These are phyloP conservation scores for Malurus cyaneus DNA, from an alignment of 2,113 vertebrate genomes.

Conservation along the genomic window DNA sequence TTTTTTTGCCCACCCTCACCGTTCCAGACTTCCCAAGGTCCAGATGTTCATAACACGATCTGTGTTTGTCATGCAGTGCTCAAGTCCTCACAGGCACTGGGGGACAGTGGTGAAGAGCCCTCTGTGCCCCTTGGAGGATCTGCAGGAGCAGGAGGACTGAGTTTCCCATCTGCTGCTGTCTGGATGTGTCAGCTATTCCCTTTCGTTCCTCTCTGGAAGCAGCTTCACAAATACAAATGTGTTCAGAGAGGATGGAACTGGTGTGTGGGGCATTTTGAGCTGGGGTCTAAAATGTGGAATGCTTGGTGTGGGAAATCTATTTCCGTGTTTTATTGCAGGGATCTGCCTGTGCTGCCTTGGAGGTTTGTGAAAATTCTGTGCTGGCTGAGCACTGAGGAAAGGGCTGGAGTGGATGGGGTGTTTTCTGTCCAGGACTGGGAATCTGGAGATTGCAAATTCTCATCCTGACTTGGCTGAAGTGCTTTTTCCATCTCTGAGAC, in stretches of 20 bases:
- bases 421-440: background rate
- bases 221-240: background rate
- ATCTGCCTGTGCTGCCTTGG: background rate
- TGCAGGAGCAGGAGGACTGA: background rate
- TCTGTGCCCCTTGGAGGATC: rapidly evolving
- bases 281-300: background rate
- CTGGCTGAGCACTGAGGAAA: background rate
- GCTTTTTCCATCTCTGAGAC: slow-evolving; percentile 13
- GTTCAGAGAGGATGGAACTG: background rate
- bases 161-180: background rate
- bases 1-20: background rate
- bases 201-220: background rate
- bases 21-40: background rate
- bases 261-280: rapidly evolving
- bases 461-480: slow-evolving; percentile 17
- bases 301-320: background rate
- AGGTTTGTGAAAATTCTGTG: background rate
- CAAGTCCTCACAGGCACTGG: background rate
- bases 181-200: rapidly evolving
- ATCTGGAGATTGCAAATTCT: background rate
- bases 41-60: rapidly evolving
- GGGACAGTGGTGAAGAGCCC: background rate
- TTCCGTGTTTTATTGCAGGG: rapidly evolving
- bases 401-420: background rate
- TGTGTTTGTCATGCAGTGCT: background rate